Evolutionary conservation across 2,113 vertebrate species (phyloP), one percentile per base, ranked within the genome.

Genomic region (Megaceryle torquata): DNA sequence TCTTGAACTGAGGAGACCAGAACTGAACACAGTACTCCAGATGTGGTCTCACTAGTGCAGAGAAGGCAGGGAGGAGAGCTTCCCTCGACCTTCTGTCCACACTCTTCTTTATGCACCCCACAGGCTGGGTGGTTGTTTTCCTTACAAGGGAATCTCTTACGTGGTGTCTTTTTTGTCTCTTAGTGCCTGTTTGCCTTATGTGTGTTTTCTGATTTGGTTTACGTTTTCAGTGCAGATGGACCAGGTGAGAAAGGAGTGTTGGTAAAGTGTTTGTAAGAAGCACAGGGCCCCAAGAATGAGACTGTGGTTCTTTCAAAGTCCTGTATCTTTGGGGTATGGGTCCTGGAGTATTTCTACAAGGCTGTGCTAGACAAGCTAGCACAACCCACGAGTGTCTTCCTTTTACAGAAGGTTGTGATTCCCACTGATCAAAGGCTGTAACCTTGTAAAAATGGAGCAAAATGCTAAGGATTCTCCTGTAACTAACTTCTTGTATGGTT

Each of bases 211-310:
- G 33, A 13, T 67, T 35, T 48, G 46, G 51, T 71, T 72, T 59
- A 51, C 67, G 74, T 21, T 69, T 75, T 28, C 37, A 68, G 39
- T 54, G 82, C 1, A 0, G 63, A 20, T 76, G 41, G 41, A 48
- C 17, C 54, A 56, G 16, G 26, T 22, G 56, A 63, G 61, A 39
- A 35, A 80, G 60, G 6, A 82, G 41, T 31, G 25, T 33, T 2
- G 0, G 61, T 46, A n/a, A 33, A 25, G 33, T 28, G 56, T n/a
- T n/a, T n/a, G n/a, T 76, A 76, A 65, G 44, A 37, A 82, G 25
- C 35, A 43, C 31, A 46, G 43, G 43, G 53, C n/a, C 46, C 10
- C 25, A 28, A 5, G 26, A 3, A 0, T 3, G 1, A n/a, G 24
- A 6, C 24, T 50, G 1, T 0, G 2, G 37, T 63, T 82, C 70